Evolutionary conservation across 2,113 vertebrate genomes (phyloP).

Genomic region (Pedetes capensis): DNA sequence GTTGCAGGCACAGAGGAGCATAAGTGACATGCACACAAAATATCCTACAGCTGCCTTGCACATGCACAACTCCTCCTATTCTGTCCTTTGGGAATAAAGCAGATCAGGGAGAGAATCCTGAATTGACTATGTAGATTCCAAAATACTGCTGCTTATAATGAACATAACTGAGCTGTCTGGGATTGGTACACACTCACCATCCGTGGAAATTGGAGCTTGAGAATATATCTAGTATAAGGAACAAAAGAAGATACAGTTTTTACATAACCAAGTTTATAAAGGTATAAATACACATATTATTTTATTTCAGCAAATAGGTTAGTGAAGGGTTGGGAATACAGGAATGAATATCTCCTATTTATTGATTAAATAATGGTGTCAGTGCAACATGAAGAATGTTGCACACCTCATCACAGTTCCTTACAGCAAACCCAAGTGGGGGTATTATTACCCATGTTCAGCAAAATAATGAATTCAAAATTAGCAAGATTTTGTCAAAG

Average conservation of each 20-base stretch:
- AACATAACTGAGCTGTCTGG: background rate
- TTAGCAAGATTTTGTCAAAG: background rate
- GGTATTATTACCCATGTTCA: background rate
- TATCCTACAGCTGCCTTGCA: background rate
- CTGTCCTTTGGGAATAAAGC: background rate
- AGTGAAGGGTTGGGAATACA: background rate
- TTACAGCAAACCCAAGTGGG: background rate
- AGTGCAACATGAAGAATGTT: background rate
- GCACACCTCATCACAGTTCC: background rate
- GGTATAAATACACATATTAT: background rate
- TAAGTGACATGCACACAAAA: background rate
- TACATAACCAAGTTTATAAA: background rate
- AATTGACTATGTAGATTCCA: background rate
- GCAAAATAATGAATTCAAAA: background rate
- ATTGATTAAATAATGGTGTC: background rate
- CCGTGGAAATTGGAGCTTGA: background rate
- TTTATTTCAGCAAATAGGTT: conserved; percentile 23
- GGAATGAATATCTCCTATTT: background rate
- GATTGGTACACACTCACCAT: background rate
- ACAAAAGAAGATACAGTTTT: background rate
- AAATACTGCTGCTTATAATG: background rate
- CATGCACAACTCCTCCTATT: background rate
- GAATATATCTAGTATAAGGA: background rate
- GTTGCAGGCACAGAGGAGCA: background rate
- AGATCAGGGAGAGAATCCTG: background rate